Evolutionary conservation across 2,888 invertebrate genomes (phyloP), one percentile per base, ranked within the genome.

Genomic region (Bugula neritina): DNA sequence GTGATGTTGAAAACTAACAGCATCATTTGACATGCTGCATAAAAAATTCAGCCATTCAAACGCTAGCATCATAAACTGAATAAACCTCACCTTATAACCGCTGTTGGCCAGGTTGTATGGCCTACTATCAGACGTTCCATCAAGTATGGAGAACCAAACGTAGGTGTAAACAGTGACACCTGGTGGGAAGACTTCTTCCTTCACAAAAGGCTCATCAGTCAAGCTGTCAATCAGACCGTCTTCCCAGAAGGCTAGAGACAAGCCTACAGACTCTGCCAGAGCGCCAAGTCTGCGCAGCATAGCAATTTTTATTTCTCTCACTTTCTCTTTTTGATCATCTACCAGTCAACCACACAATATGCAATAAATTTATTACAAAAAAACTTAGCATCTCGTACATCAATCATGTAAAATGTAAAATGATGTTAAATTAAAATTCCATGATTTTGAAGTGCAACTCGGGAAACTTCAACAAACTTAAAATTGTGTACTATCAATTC

Each of bases 31-130:
- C n/a, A n/a, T n/a, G n/a, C n/a, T n/a, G n/a, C n/a, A n/a, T n/a
- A n/a, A n/a, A n/a, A n/a, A n/a, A n/a, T n/a, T n/a, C n/a, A n/a
- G n/a, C n/a, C n/a, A n/a, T n/a, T n/a, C n/a, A n/a, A n/a, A n/a
- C n/a, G n/a, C n/a, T n/a, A n/a, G n/a, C n/a, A n/a, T n/a, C n/a
- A n/a, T n/a, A n/a, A n/a, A n/a, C n/a, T n/a, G n/a, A n/a, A n/a
- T n/a, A n/a, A n/a, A n/a, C n/a, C n/a, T n/a, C n/a, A 81, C 81
- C 80, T 81, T 80, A 72, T 80, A 81, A 1, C 78, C 80, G 3
- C 72, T 74, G 69, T 82, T 82, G 17, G 81, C 82, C 54, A 80
- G 73, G 25, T 74, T 73, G 71, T 79, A 76, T 3, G 80, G 77
- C 17, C 80, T 72, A 35, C 74, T 72, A 0, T 77, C 77, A 0